Percentiles rank a stretch among this genome's conserved stretches.
These are phyloP conservation scores for Thunnus maccoyii DNA, from an alignment of 2,113 vertebrate genomes.

Conservation along the genomic window DNA sequence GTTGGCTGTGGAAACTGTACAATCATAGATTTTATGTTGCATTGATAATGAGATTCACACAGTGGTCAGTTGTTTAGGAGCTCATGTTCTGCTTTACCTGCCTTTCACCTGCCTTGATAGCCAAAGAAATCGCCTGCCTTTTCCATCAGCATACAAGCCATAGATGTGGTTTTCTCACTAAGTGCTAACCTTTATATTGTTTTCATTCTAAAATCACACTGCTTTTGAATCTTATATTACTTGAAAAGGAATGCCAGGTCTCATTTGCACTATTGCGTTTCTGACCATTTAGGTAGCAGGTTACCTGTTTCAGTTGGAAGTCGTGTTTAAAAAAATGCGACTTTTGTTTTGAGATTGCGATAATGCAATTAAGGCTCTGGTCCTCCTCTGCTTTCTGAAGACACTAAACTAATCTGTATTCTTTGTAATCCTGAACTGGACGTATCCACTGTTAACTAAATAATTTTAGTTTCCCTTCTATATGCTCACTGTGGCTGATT, in stretches of 20 bases:
- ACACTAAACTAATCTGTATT: conserved; percentile 38
- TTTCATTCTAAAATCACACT: conserved; percentile 50
- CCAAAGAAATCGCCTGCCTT: conserved; percentile 76
- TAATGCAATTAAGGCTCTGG: conserved; percentile 52
- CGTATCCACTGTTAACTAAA: conserved; percentile 58
- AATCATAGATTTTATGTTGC: conserved; percentile 58
- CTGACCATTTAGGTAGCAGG: conserved; percentile 52
- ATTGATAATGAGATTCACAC: conserved; percentile 33
- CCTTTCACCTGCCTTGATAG: conserved; percentile 60
- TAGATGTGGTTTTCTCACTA: conserved; percentile 54
- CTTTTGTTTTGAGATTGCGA: conserved; percentile 43
- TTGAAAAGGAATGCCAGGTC: conserved; percentile 90
- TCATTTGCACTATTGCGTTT: conserved; percentile 89
- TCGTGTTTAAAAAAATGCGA: conserved; percentile 17
- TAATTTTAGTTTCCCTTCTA: conserved; percentile 48
- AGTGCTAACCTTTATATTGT: conserved; percentile 1
- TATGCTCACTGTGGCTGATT: conserved; percentile 63
- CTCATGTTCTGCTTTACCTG: conserved; percentile 29
- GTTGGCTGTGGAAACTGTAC: conserved; percentile 39
- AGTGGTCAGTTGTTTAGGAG: conserved; percentile 39
- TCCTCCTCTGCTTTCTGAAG: conserved; percentile 32
- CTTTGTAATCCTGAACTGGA: conserved; percentile 70
- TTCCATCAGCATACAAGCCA: conserved; percentile 68
- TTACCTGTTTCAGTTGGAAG: conserved; percentile 48
- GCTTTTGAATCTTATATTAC: conserved; percentile 83